Conservation (phyloP, 1,140 invertebrate species). For the Brachionus calyciflorus region DNA sequence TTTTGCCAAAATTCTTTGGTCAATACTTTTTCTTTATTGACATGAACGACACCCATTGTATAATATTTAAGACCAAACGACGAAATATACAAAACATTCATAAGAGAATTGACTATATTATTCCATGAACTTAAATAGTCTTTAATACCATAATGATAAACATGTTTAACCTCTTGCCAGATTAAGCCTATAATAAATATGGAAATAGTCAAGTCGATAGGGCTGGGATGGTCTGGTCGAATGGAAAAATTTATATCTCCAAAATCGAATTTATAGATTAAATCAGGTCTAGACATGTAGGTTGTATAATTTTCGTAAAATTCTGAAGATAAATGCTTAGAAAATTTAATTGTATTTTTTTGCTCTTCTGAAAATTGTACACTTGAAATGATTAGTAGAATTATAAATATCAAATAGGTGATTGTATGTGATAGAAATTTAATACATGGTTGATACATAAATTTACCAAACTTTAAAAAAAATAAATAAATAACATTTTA, state of each 20-base stretch:
- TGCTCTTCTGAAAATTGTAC: conserved; percentile 38
- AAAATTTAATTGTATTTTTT: conserved; percentile 17
- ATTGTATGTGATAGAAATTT: conserved; percentile 62
- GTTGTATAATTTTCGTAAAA: conserved; percentile 27
- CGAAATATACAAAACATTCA: conserved; percentile 56
- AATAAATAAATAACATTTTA: neutral
- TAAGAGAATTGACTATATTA: conserved; percentile 56
- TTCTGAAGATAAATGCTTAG: neutral
- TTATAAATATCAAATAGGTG: conserved; percentile 68
- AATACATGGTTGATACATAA: conserved; percentile 55
- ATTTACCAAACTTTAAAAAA: conserved; percentile 51
- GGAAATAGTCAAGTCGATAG: conserved; percentile 27
- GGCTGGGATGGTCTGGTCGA: neutral
- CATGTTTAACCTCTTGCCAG: conserved; percentile 57
- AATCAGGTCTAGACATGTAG: neutral
- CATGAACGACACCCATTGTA: neutral
- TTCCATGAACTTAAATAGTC: conserved; percentile 57
- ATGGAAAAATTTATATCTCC: conserved; percentile 21
- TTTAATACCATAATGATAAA: conserved; percentile 53
- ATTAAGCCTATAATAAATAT: conserved; percentile 52
- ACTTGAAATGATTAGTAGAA: conserved; percentile 62
- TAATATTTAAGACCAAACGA: conserved; percentile 54
- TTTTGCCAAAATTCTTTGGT: neutral
- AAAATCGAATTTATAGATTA: conserved; percentile 26
- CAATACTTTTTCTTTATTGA: conserved; percentile 4